Evolutionary conservation across 2,888 invertebrate genomes (phyloP), one percentile per base, ranked within the genome.

Genomic region (Acanthosepion pharaonis): DNA sequence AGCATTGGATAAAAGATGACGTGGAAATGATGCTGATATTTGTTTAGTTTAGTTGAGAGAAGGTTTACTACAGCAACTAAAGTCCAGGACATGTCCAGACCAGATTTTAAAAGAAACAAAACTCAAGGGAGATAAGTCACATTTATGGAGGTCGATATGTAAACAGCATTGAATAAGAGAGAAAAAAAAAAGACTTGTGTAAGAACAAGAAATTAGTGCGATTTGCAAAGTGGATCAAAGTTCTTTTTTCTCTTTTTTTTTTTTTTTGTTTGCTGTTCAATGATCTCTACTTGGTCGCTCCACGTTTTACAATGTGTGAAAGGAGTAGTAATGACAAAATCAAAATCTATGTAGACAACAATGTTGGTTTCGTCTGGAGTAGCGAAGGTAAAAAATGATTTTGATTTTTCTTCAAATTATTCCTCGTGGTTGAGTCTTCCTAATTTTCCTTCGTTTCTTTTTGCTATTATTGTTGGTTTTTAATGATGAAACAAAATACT

Each of bases 291-390:
- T 48, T 53, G 33, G n/a, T 55, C 49, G 33, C 28, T 55, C 28
- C 20, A 51, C n/a, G 15, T 42, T 25, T 23, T 53, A 94, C 91
- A n/a, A 49, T 78, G 94, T 94, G 93, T 94, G 93, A 94, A 94
- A 53, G 94, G 93, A 94, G 95, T 91, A 94, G 94, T 94, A 95
- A 93, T 33, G 91, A 94, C n/a, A 94, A 95, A 94, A 95, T 96
- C 18, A 95, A 95, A 91, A 93, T 96, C 33, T 95, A 95, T 51
- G 91, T 95, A 53, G 95, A 94, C 49, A 95, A 96, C 94, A 95
- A 95, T 23, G 95, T 96, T 25, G 95, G 95, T 59, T 96, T 96
- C 53, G 95, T 96, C 6, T 96, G 96, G 96, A 96, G 96, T 95
- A 95, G 96, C 91, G 95, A 95, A 94, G 96, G 96, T 96, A 95